Base-by-base conservation (phyloP, 1,140 invertebrate genomes). In the Solenopsis fugax region DNA sequence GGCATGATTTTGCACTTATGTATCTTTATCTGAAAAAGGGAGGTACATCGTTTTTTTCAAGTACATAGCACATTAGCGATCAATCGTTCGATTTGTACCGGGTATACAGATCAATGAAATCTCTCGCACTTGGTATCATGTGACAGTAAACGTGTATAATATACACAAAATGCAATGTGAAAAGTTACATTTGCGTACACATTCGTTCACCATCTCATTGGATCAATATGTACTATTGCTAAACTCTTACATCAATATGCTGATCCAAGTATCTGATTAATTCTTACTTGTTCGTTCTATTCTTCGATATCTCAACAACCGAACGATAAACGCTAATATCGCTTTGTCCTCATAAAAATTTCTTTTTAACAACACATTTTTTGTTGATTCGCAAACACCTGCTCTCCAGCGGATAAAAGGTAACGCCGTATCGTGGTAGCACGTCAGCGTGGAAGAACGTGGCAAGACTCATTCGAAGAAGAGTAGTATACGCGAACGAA, bases 381-480 rank as follows among this genome's bases (percentile, higher is more conserved):
- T 69, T 50, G 65, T 67, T 67, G 64, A 60, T 88, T 72, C 52
- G 62, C 34, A 69, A 85, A 86, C 85, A 81, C 21, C 56, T 81
- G 54, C 24, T 81, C 62, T 86, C 64, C 69, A 73, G 41, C 56
- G 69, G n/a, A 73, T 71, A 71, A 73, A 71, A 84, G 52, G 13
- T 48, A 82, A 84, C 45, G 80, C 58, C 80, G 29, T 81, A 71
- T 71, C 64, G 64, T 73, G 21, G 69, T 69, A 76, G 82, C 58
- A 85, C 50, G 71, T 77, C 67, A 84, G 84, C 78, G 78, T 88
- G 87, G 71, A 90, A 91, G 90, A 91, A 91, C 90, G 90, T 91
- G 89, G 89, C 90, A 91, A 91, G 90, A 91, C 88, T 91, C 88
- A 67, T 80, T 91, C 65, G 54, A 78, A 88, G 78, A 85, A 34